A percentile compares a stretch with the other conserved stretches of the same genome.
phyloP scores from a whole-genome alignment of 2,888 invertebrate species.

The Hypsopygia costalis region DNA sequence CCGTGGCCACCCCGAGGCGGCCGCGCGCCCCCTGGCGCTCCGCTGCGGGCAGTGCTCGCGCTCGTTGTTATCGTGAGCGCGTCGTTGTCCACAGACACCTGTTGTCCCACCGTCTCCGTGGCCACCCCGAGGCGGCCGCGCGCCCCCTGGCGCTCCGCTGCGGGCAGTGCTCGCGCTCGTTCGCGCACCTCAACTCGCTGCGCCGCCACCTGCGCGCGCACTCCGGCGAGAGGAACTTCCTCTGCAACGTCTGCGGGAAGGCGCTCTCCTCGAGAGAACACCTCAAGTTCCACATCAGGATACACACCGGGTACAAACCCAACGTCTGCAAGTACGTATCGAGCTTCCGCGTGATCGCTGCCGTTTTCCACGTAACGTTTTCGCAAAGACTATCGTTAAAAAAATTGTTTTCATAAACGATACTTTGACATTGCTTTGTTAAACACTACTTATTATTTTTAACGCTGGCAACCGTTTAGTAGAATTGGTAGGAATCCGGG shows the following conservation, averaged over 20 bases:
- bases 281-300: constrained; percentile 81
- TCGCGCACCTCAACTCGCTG: constrained; percentile 75
- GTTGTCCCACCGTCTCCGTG: constrained; percentile 55
- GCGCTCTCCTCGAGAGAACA: constrained; percentile 80
- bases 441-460: no score
- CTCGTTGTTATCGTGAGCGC: no score
- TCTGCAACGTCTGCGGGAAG: constrained; percentile 82
- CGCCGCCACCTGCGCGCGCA: constrained; percentile 70
- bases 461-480: no score
- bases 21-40: constrained; percentile 51
- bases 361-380: no score
- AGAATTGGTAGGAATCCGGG: no score
- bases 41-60: constrained; percentile 67
- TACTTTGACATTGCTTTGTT: no score
- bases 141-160: constrained; percentile 62
- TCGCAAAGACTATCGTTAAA: no score
- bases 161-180: constrained; percentile 62
- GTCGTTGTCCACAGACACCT: constrained; percentile 56
- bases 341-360: no score
- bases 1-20: constrained; percentile 55
- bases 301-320: constrained; percentile 83
- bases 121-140: constrained; percentile 55
- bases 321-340: constrained; percentile 72
- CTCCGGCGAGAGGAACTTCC: constrained; percentile 73
- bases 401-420: no score